These are phyloP conservation scores for Otolemur crassicaudatus DNA, from an alignment of 2,797 vertebrate species.

Conservation along the genomic window DNA sequence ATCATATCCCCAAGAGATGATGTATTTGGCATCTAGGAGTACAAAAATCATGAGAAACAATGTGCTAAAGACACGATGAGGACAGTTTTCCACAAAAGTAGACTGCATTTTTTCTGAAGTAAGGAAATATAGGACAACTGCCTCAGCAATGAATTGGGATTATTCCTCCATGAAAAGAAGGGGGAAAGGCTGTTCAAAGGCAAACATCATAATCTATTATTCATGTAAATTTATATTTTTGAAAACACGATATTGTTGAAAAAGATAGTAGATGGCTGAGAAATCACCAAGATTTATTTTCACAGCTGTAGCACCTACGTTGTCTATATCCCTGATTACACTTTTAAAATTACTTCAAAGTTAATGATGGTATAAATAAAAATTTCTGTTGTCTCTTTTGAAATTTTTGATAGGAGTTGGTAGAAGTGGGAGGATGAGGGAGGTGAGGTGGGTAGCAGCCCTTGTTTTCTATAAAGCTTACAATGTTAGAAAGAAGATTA, in stretches of 20 bases:
- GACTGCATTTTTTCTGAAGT: slow-evolving; percentile 40
- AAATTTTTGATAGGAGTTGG: neutral
- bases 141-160: neutral
- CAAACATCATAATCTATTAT: neutral
- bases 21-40: neutral
- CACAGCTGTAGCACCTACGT: neutral
- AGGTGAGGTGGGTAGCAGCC: too few relatives aligned
- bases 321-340: neutral
- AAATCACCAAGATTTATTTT: neutral
- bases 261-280: neutral
- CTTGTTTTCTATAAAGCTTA: neutral
- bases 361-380: neutral
- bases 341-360: slow-evolving; percentile 1
- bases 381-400: neutral
- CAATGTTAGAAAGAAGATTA: neutral
- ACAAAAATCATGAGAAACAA: neutral
- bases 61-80: neutral
- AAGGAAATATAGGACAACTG: neutral
- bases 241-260: neutral
- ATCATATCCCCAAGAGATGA: neutral
- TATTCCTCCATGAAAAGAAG: neutral
- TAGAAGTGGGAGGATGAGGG: neutral
- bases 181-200: neutral
- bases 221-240: neutral
- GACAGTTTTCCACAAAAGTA: neutral